Evolutionary conservation across 2,797 vertebrate species (phyloP), one percentile per base, ranked within the genome.

Genomic region (Oreortyx pictus): DNA sequence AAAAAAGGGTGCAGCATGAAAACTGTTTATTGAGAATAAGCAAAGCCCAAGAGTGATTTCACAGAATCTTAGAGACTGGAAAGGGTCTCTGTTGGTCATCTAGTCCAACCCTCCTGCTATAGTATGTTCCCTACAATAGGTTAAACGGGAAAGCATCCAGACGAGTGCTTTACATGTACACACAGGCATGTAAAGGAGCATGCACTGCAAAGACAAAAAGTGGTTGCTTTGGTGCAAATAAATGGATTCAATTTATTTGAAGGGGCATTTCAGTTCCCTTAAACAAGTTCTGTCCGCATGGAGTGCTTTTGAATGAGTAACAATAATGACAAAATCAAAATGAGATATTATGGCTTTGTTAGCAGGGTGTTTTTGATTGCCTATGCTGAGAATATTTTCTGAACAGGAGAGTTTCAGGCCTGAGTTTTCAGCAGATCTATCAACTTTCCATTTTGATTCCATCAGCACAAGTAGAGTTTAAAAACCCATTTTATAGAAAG

Each of bases 281-380:
- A 85, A 68, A 54, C 37, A 54, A 94, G 54, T 22, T 86, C n/a
- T 16, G 8, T 52, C 49, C 44, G 64, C 73, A 92, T 89, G 35
- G 46, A 91, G n/a, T 44, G 76, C 27, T 27, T 96, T 86, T 92
- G 70, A 90, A 91, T 79, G 59, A 95, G 59, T 67, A 77, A 24
- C 67, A 92, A 66, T 31, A 90, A 47, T 77, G 17, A 14, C 66
- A 94, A 94, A 95, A 93, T 64, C 73, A 91, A 95, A 95, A 85
- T 77, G n/a, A 8, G 7, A 19, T 80, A 46, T 61, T 87, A 80
- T 27, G 46, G 54, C 75, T 86, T 87, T 71, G 60, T 93, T 95
- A 93, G 65, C 39, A 43, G 22, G 6, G 44, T 57, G 27, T 0
- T 66, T 87, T 46, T 74, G 14, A 33, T 50, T 75, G 43, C 14